phyloP scores from a whole-genome alignment of 2,888 invertebrate species.

The Abrostola triplasia region DNA sequence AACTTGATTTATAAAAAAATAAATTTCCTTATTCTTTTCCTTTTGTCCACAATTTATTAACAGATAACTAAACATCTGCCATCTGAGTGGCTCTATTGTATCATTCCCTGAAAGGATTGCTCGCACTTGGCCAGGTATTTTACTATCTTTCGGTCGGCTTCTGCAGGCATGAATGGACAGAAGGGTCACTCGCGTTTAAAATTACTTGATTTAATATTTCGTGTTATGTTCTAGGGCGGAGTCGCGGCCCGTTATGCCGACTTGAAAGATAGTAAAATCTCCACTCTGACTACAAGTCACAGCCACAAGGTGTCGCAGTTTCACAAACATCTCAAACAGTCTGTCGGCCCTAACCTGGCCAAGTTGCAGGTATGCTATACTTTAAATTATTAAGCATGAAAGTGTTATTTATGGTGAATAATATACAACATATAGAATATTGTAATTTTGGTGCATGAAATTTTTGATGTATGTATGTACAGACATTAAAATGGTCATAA shows the following conservation, averaged over 20 bases:
- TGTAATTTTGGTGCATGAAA: slow-evolving; percentile 11
- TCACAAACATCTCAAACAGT: slow-evolving; percentile 97
- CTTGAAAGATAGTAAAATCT: slow-evolving; percentile 97
- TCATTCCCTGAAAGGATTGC: slow-evolving; percentile 64
- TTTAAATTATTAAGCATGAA: slow-evolving; percentile 72
- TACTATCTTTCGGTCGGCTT: slow-evolving; percentile 89
- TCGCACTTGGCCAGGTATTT: slow-evolving; percentile 86
- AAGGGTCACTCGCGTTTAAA: slow-evolving; percentile 57
- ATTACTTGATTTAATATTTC: slow-evolving; percentile 55
- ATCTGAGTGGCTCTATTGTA: slow-evolving; percentile 64
- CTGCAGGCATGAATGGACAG: slow-evolving; percentile 64
- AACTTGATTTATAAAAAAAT: not conserved
- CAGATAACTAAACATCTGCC: slow-evolving; percentile 47
- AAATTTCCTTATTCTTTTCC: slow-evolving; percentile 6
- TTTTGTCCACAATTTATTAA: slow-evolving; percentile 40
- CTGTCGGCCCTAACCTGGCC: slow-evolving; percentile 94
- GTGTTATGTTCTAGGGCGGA: slow-evolving; percentile 88
- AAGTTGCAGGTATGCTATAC: slow-evolving; percentile 93
- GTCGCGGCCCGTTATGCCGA: slow-evolving; percentile 94
- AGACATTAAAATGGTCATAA: too few relatives aligned
- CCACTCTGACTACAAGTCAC: slow-evolving; percentile 94
- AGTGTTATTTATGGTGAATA: slow-evolving; percentile 6
- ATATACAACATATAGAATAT: slow-evolving; percentile 4
- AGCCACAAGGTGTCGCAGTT: slow-evolving; percentile 98
- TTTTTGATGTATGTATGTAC: too few relatives aligned